A percentile compares a stretch with the other conserved stretches of the same genome.
Evolutionary conservation across 1,140 invertebrate species (phyloP).

Genomic region (Ceratitis capitata): DNA sequence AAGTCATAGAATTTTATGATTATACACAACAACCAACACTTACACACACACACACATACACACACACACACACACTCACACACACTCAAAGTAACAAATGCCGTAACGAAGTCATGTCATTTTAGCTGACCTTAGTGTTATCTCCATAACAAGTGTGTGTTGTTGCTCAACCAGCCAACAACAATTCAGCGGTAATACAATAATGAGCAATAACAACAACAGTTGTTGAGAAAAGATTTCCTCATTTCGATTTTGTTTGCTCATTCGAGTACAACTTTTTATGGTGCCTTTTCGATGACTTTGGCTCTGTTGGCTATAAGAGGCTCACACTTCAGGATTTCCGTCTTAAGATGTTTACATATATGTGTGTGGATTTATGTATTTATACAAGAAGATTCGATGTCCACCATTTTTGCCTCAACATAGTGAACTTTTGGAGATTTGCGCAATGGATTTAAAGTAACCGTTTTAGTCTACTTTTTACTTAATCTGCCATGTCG

Average conservation of each 20-base stretch:
- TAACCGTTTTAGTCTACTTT: no score
- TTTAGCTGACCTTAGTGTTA: background rate
- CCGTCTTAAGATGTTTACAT: background rate
- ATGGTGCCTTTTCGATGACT: background rate
- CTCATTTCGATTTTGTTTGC: background rate
- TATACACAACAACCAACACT: no score
- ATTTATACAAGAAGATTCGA: no score
- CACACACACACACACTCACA: no score
- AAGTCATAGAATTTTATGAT: conserved; percentile 19
- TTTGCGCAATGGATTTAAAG: no score
- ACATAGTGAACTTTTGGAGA: no score
- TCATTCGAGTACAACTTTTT: background rate
- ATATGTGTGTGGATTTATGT: background rate
- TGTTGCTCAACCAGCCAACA: background rate
- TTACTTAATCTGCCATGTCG: no score
- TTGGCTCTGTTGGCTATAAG: background rate
- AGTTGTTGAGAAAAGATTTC: background rate
- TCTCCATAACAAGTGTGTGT: background rate
- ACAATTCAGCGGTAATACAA: background rate
- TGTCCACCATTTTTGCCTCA: background rate
- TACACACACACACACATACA: background rate
- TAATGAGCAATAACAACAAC: background rate
- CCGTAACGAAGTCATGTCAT: background rate
- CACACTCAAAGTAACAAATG: background rate
- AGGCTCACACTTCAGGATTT: background rate